Evolutionary conservation across 2,113 vertebrate species (phyloP), one percentile per base, ranked within the genome.

Genomic region (Pelmatolapia mariae): DNA sequence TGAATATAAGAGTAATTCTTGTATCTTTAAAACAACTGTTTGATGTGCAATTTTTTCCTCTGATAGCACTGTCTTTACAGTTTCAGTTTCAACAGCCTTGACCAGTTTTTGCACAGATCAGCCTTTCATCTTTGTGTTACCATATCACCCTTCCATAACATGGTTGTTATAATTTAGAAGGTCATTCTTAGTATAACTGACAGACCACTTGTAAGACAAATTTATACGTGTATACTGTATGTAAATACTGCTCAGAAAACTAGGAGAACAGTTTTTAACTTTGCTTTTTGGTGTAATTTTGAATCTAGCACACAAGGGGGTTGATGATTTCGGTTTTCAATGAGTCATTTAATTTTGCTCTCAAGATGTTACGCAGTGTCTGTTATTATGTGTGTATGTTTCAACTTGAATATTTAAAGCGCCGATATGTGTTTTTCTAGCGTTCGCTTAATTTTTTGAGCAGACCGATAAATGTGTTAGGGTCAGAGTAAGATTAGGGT

Each of bases 31-130:
- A 68, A 85, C 59, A 86, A 63, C 24, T n/a, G 87, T 93, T 89
- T 52, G 52, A 81, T 87, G 94, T 94, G 95, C 91, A 94, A 94
- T 93, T 89, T 85, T 83, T 92, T 89, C 93, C 85, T 89, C 24
- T 40, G 26, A 61, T 68, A 40, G 91, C 87, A 47, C 43, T 38
- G 85, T 92, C 86, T 83, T 79, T 73, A 53, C 76, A 53, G 86
- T 91, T 53, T 89, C 84, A 10, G 81, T 84, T 80, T 59, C 79
- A 18, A 81, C 43, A 90, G 76, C 71, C 47, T 68, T 83, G 85
- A 87, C 61, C 61, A 80, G 86, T 89, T 87, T 93, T 94, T 94
- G 91, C 92, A 93, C 91, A 89, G 26, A 90, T 83, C 47, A 63
- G 73, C 38, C 13, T 52, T 86, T 85, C 53, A 73, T 81, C 45